phyloP scores from a whole-genome alignment of 1,140 invertebrate species.

The Lepidurus couesii region DNA sequence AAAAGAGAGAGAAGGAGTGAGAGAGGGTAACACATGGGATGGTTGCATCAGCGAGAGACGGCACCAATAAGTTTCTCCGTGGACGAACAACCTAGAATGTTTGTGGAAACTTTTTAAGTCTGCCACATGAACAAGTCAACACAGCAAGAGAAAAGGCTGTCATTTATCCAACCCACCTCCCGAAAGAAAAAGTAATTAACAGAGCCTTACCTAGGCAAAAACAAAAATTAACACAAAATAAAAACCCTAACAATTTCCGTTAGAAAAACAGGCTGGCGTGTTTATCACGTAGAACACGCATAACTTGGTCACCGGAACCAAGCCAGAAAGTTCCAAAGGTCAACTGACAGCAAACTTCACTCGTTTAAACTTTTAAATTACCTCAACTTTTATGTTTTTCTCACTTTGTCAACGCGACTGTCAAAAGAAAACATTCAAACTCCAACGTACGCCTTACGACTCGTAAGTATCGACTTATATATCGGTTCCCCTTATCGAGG shows the following conservation, averaged over 20 bases:
- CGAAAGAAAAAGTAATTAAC: background rate
- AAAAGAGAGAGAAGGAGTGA: conserved; percentile 33
- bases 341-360: background rate
- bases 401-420: no score
- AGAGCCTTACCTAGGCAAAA: background rate
- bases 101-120: conserved; percentile 22
- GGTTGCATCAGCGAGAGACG: conserved; percentile 6
- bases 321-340: background rate
- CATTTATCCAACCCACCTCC: background rate
- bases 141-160: background rate
- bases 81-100: conserved; percentile 26
- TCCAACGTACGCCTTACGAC: no score
- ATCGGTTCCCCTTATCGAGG: no score
- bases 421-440: no score
- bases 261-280: background rate
- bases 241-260: background rate
- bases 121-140: background rate
- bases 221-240: background rate
- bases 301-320: background rate
- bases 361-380: background rate
- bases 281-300: conserved; percentile 2
- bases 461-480: no score
- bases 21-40: conserved; percentile 28
- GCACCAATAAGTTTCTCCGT: conserved; percentile 20
- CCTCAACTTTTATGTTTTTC: background rate